These are phyloP conservation scores for Lucilia sericata DNA, from an alignment of 1,140 invertebrate species.

Conservation along the genomic window DNA sequence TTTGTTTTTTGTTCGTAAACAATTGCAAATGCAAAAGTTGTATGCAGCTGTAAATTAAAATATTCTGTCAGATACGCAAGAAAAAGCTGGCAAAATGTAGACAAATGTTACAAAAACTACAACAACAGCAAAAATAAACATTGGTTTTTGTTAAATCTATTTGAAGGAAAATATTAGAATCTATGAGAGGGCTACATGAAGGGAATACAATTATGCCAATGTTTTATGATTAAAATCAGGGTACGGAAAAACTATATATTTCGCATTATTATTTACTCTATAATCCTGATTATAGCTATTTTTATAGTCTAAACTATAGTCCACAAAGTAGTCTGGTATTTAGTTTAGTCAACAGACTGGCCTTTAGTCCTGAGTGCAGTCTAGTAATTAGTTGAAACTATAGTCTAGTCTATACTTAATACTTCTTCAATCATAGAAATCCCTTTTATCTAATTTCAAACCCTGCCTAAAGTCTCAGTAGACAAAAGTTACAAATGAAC, in stretches of 20 bases:
- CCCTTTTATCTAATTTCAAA: neutral
- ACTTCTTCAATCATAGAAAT: too few species aligned
- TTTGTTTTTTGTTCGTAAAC: neutral
- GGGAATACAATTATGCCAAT: neutral
- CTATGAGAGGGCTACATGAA: neutral
- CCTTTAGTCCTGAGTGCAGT: too few species aligned
- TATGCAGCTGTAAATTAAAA: conserved; percentile 27
- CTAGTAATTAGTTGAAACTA: too few species aligned
- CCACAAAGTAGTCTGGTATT: too few species aligned
- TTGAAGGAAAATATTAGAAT: neutral
- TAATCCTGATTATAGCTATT: too few species aligned
- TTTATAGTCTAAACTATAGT: too few species aligned
- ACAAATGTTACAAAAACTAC: neutral
- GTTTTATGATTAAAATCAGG: neutral
- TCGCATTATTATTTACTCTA: too few species aligned
- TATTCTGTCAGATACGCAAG: conserved; percentile 20
- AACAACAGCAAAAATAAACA: conserved; percentile 2
- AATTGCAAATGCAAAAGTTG: neutral
- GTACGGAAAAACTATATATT: neutral
- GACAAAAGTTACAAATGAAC: neutral
- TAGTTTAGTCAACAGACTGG: too few species aligned
- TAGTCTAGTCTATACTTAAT: too few species aligned
- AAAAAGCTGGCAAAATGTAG: conserved; percentile 4
- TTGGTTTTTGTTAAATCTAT: neutral
- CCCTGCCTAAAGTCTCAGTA: neutral